Percentiles rank a stretch among this genome's conserved stretches.
Evolutionary conservation across 1,140 invertebrate species (phyloP).

Genomic region (Campoletis sonorensis): DNA sequence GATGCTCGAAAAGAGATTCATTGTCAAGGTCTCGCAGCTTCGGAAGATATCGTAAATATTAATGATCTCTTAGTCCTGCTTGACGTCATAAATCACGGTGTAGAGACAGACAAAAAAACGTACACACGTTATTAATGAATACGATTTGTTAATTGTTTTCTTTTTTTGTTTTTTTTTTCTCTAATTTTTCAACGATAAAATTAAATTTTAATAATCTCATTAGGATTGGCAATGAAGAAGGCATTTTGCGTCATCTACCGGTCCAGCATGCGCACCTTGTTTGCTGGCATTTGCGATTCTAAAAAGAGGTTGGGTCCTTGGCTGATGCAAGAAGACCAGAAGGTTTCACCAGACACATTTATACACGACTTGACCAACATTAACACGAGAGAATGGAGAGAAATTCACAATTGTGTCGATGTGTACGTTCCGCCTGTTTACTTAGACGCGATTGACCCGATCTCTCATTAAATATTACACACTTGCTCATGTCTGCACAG

Average conservation of each 20-base stretch:
- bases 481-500: no score
- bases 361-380: no score
- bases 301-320: conserved; percentile 66
- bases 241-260: conserved; percentile 75
- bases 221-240: conserved; percentile 63
- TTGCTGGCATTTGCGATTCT: conserved; percentile 60
- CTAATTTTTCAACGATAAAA: conserved; percentile 26
- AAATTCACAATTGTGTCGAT: no score
- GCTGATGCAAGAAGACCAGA: conserved; percentile 73
- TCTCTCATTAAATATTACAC: no score
- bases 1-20: not conserved
- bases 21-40: not conserved
- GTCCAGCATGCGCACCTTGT: conserved; percentile 65
- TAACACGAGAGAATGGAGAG: no score
- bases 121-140: conserved; percentile 9
- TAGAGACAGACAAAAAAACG: not conserved
- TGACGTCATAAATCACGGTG: not conserved
- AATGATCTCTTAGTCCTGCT: not conserved
- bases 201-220: conserved; percentile 42
- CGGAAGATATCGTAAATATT: not conserved
- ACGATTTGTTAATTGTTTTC: not conserved
- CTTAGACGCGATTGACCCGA: no score
- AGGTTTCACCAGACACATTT: conserved; percentile 67
- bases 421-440: no score
- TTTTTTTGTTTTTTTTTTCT: conserved; percentile 36